phyloP scores from a whole-genome alignment of 1,140 invertebrate species.

The Drosophila grimshawi region DNA sequence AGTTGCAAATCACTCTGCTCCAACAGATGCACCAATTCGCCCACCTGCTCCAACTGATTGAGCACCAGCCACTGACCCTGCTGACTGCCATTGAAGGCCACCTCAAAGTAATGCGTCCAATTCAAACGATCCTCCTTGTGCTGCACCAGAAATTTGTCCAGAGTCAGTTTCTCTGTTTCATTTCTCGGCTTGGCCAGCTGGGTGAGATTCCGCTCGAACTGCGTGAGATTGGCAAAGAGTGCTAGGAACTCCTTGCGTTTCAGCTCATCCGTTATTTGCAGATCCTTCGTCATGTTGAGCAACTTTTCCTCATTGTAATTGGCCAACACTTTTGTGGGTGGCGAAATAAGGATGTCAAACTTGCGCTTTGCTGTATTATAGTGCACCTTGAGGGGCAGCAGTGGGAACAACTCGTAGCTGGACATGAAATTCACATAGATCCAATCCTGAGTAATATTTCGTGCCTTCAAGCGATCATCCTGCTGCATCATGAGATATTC shows the following conservation, averaged over 20 bases:
- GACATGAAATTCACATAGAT: conserved; percentile 74
- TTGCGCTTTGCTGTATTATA: conserved; percentile 59
- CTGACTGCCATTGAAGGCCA: conserved; percentile 68
- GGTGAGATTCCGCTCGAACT: conserved; percentile 63
- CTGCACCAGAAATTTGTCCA: conserved; percentile 52
- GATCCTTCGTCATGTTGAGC: conserved; percentile 66
- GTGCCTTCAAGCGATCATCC: conserved; percentile 45
- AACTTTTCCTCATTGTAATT: conserved; percentile 37
- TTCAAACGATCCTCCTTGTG: conserved; percentile 71
- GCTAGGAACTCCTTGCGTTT: conserved; percentile 28
- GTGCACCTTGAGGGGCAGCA: conserved; percentile 70
- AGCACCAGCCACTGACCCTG: conserved; percentile 53
- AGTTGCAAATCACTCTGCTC: conserved; percentile 39
- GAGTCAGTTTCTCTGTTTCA: conserved; percentile 48
- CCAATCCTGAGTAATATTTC: conserved; percentile 56
- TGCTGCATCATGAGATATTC: neutral
- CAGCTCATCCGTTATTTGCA: conserved; percentile 38
- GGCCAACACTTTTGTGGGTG: conserved; percentile 37
- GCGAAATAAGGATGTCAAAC: conserved; percentile 52
- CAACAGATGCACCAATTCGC: conserved; percentile 58
- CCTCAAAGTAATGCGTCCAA: conserved; percentile 69
- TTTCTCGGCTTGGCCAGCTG: conserved; percentile 37
- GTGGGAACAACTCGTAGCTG: conserved; percentile 59
- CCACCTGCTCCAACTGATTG: conserved; percentile 59
- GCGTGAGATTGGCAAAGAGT: conserved; percentile 51